Conservation (phyloP, 2,797 vertebrate genomes). For the Hippopotamyrus pictus region DNA sequence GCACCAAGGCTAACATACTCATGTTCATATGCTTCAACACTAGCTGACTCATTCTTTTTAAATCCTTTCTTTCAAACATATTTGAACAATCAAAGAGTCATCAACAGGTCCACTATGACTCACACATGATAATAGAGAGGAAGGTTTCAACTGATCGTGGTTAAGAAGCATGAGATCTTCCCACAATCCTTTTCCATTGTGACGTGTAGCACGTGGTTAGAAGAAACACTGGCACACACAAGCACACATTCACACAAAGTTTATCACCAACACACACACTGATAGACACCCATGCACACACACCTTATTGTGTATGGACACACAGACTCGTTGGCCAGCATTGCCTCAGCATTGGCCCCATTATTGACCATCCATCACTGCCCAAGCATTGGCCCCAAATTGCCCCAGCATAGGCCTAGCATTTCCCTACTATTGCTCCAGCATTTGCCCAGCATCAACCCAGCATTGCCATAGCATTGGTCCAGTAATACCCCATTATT, state of each 20-base stretch:
- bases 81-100: neutral
- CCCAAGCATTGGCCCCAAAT: neutral
- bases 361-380: no score
- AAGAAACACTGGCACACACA: neutral
- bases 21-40: neutral
- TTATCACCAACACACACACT: neutral
- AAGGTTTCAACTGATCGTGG: neutral
- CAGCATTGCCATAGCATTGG: no score
- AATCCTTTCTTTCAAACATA: neutral
- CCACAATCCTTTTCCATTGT: neutral
- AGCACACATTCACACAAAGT: neutral
- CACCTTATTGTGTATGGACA: neutral
- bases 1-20: neutral
- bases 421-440: neutral
- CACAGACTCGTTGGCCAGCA: neutral
- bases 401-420: neutral
- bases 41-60: neutral
- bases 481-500: neutral
- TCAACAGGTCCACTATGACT: neutral
- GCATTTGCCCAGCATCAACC: neutral
- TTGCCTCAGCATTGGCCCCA: neutral
- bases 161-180: neutral
- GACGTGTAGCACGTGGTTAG: neutral
- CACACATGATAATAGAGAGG: neutral
- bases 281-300: neutral